Conservation (phyloP, 2,888 invertebrate genomes). For the Chymomyza amoena region DNA sequence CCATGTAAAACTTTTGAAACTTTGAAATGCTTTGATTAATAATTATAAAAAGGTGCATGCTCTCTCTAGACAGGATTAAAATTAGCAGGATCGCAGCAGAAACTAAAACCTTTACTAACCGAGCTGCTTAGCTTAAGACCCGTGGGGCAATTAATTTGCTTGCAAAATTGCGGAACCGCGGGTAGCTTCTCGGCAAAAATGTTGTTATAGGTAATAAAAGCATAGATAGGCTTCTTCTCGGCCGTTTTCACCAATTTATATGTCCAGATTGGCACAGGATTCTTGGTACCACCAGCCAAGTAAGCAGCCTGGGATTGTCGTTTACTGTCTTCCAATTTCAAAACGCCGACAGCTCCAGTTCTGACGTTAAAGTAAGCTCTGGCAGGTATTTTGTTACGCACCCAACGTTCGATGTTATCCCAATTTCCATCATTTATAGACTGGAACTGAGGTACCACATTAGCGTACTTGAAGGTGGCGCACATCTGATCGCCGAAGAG, state of each 20-base stretch:
- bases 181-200: slow-evolving; percentile 18
- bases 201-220: slow-evolving; percentile 36
- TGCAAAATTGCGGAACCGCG: slow-evolving; percentile 15
- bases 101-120: slow-evolving; percentile 11
- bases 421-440: slow-evolving; percentile 81
- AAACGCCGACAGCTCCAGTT: slow-evolving; percentile 23
- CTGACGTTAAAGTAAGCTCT: slow-evolving; percentile 22
- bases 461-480: slow-evolving; percentile 80
- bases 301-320: slow-evolving; percentile 10
- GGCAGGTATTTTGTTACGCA: slow-evolving; percentile 41
- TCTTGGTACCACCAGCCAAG: slow-evolving; percentile 22
- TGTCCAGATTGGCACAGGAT: slow-evolving; percentile 36
- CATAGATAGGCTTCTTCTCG: not conserved
- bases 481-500: slow-evolving; percentile 78
- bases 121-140: not conserved
- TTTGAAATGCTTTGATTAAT: too few relatives aligned
- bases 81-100: slow-evolving; percentile 25
- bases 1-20: too few relatives aligned
- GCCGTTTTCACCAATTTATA: slow-evolving; percentile 28
- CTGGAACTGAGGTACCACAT: slow-evolving; percentile 80
- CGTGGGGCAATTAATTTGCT: slow-evolving; percentile 18
- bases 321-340: slow-evolving; percentile 8
- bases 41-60: too few relatives aligned
- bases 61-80: slow-evolving; percentile 19
- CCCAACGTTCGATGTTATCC: slow-evolving; percentile 78